Conservation (phyloP, 2,113 vertebrate species). For the Salminus brasiliensis region DNA sequence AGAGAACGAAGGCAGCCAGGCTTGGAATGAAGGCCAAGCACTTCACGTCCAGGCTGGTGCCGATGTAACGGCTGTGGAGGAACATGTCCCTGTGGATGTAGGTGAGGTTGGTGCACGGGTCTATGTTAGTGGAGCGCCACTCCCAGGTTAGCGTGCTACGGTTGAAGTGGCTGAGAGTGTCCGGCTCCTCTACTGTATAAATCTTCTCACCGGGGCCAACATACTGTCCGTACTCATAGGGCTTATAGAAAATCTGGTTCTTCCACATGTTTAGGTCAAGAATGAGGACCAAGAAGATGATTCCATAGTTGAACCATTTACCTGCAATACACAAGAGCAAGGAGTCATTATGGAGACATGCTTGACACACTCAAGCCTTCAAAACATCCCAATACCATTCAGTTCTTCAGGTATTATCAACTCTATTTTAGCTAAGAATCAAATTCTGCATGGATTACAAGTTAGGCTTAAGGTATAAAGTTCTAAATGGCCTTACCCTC, state of each 20-base stretch:
- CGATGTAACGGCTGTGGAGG: conserved; percentile 90
- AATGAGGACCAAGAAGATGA: conserved; percentile 97
- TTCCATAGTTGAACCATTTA: conserved; percentile 99
- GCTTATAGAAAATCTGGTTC: conserved; percentile 99
- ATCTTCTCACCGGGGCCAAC: conserved; percentile 95
- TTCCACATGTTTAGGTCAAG: conserved; percentile 99
- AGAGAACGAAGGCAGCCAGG: conserved; percentile 90
- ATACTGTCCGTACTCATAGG: conserved; percentile 96
- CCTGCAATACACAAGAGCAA: conserved; percentile 73
- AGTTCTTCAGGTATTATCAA: too few species aligned
- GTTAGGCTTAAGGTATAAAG: too few species aligned
- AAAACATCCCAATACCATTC: not conserved
- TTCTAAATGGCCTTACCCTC: too few species aligned
- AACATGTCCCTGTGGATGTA: conserved; percentile 90
- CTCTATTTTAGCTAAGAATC: too few species aligned
- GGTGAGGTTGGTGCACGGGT: conserved; percentile 84
- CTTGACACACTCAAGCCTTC: not conserved
- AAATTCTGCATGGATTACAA: too few species aligned
- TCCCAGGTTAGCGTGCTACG: conserved; percentile 91
- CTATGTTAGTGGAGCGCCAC: conserved; percentile 87
- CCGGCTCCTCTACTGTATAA: conserved; percentile 90
- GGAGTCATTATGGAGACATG: not conserved
- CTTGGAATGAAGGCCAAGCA: conserved; percentile 95
- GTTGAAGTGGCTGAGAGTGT: conserved; percentile 89
- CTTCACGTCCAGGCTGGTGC: conserved; percentile 89